phyloP scores from a whole-genome alignment of 2,797 vertebrate genomes.

The Cygnus olor region DNA sequence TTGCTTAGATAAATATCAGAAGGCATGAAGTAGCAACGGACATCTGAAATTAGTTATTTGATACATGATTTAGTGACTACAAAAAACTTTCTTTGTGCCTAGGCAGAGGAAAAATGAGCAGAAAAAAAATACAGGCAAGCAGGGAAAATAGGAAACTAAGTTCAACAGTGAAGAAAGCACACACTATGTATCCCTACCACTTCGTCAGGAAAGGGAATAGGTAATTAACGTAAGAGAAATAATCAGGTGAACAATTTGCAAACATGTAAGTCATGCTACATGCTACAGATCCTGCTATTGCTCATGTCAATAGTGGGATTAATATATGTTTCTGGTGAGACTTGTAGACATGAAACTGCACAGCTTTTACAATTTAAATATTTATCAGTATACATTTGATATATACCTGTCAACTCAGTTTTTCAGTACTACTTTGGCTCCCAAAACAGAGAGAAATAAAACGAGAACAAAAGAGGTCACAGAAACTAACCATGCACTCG shows the following conservation, averaged over 20 bases:
- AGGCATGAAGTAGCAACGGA: not conserved
- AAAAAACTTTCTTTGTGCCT: not conserved
- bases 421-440: not conserved
- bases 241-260: not conserved
- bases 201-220: not conserved
- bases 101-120: not conserved
- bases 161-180: not conserved
- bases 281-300: not conserved
- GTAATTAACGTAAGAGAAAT: not conserved
- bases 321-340: not conserved
- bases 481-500: not conserved
- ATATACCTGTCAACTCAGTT: not conserved
- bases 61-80: not conserved
- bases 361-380: not conserved
- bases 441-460: not conserved
- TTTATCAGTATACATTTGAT: not conserved
- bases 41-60: not conserved
- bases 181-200: not conserved
- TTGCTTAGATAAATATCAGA: not conserved
- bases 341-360: fast-evolving
- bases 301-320: not conserved
- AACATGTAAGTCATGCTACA: not conserved
- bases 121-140: not conserved
- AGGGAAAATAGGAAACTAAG: not conserved
- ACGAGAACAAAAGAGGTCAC: not conserved